phyloP scores from a whole-genome alignment of 2,113 vertebrate species.

The Pogonocichla stellata region DNA sequence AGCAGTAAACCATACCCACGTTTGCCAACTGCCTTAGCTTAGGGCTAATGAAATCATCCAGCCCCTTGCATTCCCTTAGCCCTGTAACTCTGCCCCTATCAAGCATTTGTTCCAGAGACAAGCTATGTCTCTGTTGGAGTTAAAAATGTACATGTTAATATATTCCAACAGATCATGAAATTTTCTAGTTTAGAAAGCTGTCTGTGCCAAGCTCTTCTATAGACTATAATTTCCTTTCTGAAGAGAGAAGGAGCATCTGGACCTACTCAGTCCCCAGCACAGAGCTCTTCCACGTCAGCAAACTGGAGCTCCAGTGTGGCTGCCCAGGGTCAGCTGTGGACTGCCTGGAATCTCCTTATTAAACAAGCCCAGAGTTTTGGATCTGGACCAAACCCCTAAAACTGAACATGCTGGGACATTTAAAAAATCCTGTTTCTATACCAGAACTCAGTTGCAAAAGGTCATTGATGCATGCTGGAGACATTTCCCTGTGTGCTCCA shows the following conservation, averaged over 20 bases:
- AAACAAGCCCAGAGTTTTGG: not conserved
- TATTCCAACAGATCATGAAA: conserved; percentile 67
- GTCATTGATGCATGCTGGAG: not conserved
- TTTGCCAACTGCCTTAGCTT: not conserved
- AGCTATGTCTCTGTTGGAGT: not conserved
- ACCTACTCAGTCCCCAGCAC: conserved; percentile 64
- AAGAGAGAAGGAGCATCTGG: conserved; percentile 70
- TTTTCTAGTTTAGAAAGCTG: conserved; percentile 64
- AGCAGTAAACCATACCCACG: not conserved
- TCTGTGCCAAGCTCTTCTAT: conserved; percentile 56
- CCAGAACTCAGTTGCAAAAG: not conserved
- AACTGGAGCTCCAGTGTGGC: not conserved
- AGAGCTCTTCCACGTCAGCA: conserved; percentile 60
- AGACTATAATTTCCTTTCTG: conserved; percentile 76
- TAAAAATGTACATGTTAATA: conserved; percentile 52
- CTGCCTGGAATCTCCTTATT: conserved; percentile 23
- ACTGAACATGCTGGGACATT: not conserved
- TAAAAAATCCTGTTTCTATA: conserved; percentile 2
- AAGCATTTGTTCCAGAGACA: conserved; percentile 16
- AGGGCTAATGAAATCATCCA: conserved; percentile 15
- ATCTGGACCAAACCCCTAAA: conserved; percentile 6
- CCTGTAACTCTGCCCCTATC: not conserved
- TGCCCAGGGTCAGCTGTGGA: conserved; percentile 26
- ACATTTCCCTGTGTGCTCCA: not conserved
- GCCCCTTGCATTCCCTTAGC: not conserved